Percentiles rank a stretch among this genome's conserved stretches.
phyloP scores from a whole-genome alignment of 2,113 vertebrate species.

The Hucho hucho region DNA sequence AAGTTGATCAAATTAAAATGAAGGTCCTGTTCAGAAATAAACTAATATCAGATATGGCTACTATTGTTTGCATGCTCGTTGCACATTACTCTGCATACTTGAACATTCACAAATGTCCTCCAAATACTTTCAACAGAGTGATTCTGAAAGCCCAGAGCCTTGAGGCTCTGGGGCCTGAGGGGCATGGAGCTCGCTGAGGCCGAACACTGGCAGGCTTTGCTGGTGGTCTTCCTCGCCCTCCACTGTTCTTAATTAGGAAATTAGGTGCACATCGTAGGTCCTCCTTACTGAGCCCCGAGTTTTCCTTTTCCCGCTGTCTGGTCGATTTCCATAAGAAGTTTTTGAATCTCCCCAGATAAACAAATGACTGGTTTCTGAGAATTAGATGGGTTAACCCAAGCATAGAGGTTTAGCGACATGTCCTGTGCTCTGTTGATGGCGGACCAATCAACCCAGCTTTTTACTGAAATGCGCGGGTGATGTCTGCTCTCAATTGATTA shows the following conservation, averaged over 20 bases:
- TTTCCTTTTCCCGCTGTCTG: conserved; percentile 58
- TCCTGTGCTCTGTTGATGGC: conserved; percentile 62
- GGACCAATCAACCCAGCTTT: conserved; percentile 66
- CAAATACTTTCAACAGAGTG: conserved; percentile 45
- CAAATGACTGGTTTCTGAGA: conserved; percentile 69
- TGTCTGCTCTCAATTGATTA: conserved; percentile 58
- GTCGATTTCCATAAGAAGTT: conserved; percentile 77
- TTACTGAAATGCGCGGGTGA: conserved; percentile 42
- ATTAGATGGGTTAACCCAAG: conserved; percentile 63
- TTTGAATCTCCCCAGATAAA: conserved; percentile 71
- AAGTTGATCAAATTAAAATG: neutral
- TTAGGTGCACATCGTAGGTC: conserved; percentile 72
- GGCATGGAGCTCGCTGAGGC: conserved; percentile 51
- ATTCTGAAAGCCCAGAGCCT: conserved; percentile 54
- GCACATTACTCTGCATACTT: conserved; percentile 17
- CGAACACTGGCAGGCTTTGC: conserved; percentile 60
- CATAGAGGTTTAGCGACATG: conserved; percentile 68
- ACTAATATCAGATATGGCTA: neutral
- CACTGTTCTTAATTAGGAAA: conserved; percentile 81
- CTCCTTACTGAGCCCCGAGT: conserved; percentile 74
- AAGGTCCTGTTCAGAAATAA: neutral
- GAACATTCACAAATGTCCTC: conserved; percentile 45
- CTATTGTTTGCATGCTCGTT: neutral
- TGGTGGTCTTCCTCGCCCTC: conserved; percentile 76
- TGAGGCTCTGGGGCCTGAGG: conserved; percentile 45